Percentiles rank a stretch among this genome's conserved stretches.
Evolutionary conservation across 2,888 invertebrate genomes (phyloP).

Genomic region (Coenonympha arcania): DNA sequence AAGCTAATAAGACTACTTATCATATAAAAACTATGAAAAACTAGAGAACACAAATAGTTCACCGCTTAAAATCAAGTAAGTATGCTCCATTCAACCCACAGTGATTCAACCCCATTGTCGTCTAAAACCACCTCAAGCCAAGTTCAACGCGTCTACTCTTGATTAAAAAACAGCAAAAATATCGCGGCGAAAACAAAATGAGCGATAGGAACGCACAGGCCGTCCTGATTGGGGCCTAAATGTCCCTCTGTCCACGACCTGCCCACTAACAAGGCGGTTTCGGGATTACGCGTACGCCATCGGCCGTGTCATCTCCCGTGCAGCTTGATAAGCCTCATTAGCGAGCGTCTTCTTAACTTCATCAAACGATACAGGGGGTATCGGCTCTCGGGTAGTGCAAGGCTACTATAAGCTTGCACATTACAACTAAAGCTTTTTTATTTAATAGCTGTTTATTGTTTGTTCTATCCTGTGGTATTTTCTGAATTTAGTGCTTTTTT

Average conservation of each 20-base stretch:
- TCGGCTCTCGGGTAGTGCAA: conserved; percentile 3
- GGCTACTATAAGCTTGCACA: neutral
- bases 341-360: conserved; percentile 54
- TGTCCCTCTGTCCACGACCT: conserved; percentile 25
- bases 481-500: too few species aligned
- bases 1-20: too few species aligned
- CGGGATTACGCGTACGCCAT: conserved; percentile 48
- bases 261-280: conserved; percentile 50
- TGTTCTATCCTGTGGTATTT: too few species aligned
- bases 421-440: too few species aligned
- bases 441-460: too few species aligned
- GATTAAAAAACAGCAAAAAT: conserved; percentile 5
- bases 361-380: conserved; percentile 43
- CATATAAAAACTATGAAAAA: too few species aligned
- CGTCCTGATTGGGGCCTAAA: conserved; percentile 20
- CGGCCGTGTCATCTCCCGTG: conserved; percentile 57
- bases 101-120: too few species aligned
- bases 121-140: too few species aligned
- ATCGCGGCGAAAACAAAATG: conserved; percentile 8
- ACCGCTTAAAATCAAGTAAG: too few species aligned
- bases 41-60: too few species aligned
- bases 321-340: conserved; percentile 65
- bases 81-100: too few species aligned
- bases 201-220: conserved; percentile 13
- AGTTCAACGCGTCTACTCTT: too few species aligned